phyloP scores from a whole-genome alignment of 2,888 invertebrate genomes.

The Drosophila anceps region DNA sequence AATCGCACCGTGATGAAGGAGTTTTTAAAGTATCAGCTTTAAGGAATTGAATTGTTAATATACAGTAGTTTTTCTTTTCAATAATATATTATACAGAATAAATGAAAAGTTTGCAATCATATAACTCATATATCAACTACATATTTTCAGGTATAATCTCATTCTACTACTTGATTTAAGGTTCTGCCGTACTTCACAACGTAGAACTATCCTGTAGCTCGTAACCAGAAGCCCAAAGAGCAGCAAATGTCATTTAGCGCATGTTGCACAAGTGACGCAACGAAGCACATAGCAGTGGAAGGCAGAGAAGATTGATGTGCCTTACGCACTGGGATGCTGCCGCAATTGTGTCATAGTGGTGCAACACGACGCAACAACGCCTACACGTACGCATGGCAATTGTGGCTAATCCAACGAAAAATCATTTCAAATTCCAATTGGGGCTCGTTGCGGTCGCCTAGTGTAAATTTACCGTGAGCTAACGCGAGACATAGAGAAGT shows the following conservation, averaged over 20 bases:
- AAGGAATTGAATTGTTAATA: no score
- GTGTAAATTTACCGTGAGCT: slow-evolving; percentile 21
- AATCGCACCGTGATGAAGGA: slow-evolving; percentile 8
- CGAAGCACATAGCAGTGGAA: slow-evolving; percentile 22
- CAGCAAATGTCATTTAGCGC: slow-evolving; percentile 13
- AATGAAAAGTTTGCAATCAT: neutral
- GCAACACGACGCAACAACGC: slow-evolving; percentile 37
- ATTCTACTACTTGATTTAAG: neutral
- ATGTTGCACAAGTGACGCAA: slow-evolving; percentile 42
- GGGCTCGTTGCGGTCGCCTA: slow-evolving; percentile 23
- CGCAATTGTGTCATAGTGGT: slow-evolving; percentile 50
- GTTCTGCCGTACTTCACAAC: neutral
- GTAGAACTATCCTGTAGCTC: neutral
- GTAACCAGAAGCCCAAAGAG: neutral
- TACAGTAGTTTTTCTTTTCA: no score
- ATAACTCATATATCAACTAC: neutral
- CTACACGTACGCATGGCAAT: slow-evolving; percentile 32
- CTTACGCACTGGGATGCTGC: slow-evolving; percentile 47
- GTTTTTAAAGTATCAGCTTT: neutral
- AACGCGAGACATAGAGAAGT: neutral
- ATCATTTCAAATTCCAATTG: slow-evolving; percentile 57
- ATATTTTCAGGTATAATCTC: neutral
- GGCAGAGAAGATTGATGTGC: slow-evolving; percentile 41
- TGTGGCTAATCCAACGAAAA: slow-evolving; percentile 43
- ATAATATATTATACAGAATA: neutral